These are phyloP conservation scores for Bradypus variegatus DNA, from an alignment of 2,797 vertebrate species.

Conservation along the genomic window DNA sequence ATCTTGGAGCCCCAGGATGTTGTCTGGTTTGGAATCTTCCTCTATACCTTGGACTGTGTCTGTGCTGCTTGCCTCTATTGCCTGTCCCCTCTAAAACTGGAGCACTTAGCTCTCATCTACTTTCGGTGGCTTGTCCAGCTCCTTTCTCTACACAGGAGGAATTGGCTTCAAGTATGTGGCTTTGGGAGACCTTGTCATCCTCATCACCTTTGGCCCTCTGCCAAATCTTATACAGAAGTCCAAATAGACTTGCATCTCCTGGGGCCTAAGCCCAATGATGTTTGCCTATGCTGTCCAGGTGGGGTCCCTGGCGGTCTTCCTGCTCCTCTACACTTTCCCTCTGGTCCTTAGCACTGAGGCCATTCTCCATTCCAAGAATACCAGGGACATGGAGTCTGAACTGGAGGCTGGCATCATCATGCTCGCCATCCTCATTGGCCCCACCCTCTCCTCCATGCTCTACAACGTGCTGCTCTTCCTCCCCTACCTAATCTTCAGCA, in stretches of 20 bases:
- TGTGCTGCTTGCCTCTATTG: slow-evolving; percentile 88
- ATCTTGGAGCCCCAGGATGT: slow-evolving; percentile 82
- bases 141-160: slow-evolving; percentile 97
- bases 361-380: slow-evolving; percentile 99
- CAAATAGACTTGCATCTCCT: too few relatives aligned
- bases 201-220: too few relatives aligned
- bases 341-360: slow-evolving; percentile 96
- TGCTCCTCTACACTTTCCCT: slow-evolving; percentile 92
- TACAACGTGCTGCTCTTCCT: slow-evolving; percentile 91
- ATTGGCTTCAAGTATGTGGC: neutral
- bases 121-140: slow-evolving; percentile 96
- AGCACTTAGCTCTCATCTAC: slow-evolving; percentile 95
- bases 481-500: slow-evolving; percentile 92
- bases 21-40: slow-evolving; percentile 83
- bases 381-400: slow-evolving; percentile 94
- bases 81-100: slow-evolving; percentile 86
- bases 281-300: slow-evolving; percentile 95
- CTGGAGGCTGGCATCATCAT: slow-evolving; percentile 95
- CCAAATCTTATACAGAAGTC: too few relatives aligned
- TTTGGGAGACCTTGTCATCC: too few relatives aligned
- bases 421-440: slow-evolving; percentile 93
- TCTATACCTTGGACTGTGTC: slow-evolving; percentile 93
- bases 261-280: slow-evolving; percentile 73
- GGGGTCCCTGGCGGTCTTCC: slow-evolving; percentile 66
- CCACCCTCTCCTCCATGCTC: slow-evolving; percentile 88